These are phyloP conservation scores for Heliconius cydno DNA, from an alignment of 2,888 invertebrate species.

Conservation along the genomic window DNA sequence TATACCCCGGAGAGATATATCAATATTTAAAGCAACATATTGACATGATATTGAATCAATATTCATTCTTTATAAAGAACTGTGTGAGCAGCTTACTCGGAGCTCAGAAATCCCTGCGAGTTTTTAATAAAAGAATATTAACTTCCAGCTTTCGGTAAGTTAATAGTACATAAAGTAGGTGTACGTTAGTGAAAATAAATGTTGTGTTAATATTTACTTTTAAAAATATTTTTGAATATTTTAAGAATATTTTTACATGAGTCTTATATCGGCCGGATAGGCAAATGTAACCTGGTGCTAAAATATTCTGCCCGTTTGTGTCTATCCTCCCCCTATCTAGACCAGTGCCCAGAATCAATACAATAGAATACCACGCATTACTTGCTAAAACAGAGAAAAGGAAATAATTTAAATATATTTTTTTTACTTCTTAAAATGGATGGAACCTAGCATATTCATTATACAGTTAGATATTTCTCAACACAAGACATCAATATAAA, in stretches of 20 bases:
- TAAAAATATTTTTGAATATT: background rate
- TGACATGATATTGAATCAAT: slow-evolving; percentile 11
- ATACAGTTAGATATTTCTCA: no score
- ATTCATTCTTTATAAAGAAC: slow-evolving; percentile 8
- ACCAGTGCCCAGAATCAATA: background rate
- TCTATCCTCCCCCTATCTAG: background rate
- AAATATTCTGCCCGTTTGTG: no score
- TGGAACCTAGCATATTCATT: no score
- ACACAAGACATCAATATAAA: no score
- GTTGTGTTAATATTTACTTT: background rate
- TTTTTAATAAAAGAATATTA: slow-evolving; percentile 16
- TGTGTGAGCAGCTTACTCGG: background rate
- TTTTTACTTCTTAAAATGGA: no score
- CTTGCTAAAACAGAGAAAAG: no score
- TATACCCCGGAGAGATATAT: background rate
- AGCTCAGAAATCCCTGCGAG: slow-evolving; percentile 6
- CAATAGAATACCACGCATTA: background rate
- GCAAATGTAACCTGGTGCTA: no score
- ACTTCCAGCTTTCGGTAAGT: background rate
- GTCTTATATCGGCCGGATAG: no score
- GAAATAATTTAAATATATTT: no score
- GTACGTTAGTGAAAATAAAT: background rate
- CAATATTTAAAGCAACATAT: slow-evolving; percentile 4
- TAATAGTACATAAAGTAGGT: background rate
- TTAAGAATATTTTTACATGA: background rate